Conservation (phyloP, 35 echinoderm and acorn worm genomes). For the Lytechinus variegatus region DNA sequence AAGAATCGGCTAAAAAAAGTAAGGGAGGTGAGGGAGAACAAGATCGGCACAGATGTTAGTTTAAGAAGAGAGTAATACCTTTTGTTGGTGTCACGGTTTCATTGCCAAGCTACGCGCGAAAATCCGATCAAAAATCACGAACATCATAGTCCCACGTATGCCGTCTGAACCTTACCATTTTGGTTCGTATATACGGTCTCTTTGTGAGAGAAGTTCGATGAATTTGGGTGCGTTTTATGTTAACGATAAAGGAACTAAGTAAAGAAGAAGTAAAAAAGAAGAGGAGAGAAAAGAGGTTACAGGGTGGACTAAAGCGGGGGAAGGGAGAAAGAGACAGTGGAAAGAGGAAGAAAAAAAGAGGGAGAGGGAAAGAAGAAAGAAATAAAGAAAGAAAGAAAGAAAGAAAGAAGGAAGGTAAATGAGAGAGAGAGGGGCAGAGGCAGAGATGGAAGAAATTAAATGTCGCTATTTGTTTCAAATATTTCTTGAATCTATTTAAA, state of each 20-base stretch:
- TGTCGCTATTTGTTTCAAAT: no score
- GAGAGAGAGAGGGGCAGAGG: no score
- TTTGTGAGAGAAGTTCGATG: not conserved
- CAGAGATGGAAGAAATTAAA: no score
- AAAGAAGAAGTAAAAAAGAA: not conserved
- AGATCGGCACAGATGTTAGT: conserved; percentile 8
- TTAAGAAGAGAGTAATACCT: conserved; percentile 5
- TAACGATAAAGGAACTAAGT: not conserved
- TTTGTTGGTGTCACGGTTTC: not conserved
- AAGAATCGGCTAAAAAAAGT: not conserved
- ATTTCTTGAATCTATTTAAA: no score
- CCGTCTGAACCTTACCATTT: not conserved
- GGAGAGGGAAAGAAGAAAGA: not conserved
- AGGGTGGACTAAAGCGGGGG: no score
- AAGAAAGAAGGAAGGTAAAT: no score
- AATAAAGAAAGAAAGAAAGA: not conserved
- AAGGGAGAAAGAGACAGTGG: not conserved
- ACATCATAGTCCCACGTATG: not conserved
- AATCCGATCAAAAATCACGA: not conserved
- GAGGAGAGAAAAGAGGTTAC: not conserved
- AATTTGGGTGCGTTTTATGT: not conserved
- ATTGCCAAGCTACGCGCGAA: not conserved
- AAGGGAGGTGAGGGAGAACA: not conserved
- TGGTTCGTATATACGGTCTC: not conserved
- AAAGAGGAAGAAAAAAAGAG: not conserved